phyloP scores from a whole-genome alignment of 2,888 invertebrate genomes.

The Lumbricus terrestris region DNA sequence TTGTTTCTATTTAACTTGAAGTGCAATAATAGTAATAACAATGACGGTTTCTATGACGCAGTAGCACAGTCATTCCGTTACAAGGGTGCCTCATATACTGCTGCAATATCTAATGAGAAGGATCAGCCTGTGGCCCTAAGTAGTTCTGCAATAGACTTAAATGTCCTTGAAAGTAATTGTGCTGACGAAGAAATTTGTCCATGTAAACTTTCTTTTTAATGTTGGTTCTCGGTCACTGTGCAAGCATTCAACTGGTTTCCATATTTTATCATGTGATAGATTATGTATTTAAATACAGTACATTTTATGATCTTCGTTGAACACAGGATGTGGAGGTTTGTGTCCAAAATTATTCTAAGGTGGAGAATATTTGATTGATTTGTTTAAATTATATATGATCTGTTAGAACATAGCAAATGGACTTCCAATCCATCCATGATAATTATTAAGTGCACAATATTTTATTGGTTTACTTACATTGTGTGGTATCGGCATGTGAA shows the following conservation, averaged over 20 bases:
- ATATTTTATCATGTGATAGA: no score
- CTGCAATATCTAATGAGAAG: neutral
- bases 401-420: neutral
- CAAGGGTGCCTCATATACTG: no score
- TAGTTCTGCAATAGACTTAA: neutral
- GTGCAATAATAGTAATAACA: no score
- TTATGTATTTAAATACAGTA: neutral
- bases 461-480: neutral
- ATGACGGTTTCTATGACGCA: no score
- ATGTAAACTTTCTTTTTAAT: no score
- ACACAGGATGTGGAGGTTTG: no score
- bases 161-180: no score
- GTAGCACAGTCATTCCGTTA: no score
- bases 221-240: no score
- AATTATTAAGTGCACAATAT: neutral
- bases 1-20: neutral
- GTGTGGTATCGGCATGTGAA: neutral
- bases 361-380: neutral
- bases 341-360: neutral
- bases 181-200: no score
- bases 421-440: no score
- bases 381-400: neutral
- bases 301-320: neutral
- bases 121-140: neutral
- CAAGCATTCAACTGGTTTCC: no score